Conservation (phyloP, 2,113 vertebrate species). For the Carlito syrichta region DNA sequence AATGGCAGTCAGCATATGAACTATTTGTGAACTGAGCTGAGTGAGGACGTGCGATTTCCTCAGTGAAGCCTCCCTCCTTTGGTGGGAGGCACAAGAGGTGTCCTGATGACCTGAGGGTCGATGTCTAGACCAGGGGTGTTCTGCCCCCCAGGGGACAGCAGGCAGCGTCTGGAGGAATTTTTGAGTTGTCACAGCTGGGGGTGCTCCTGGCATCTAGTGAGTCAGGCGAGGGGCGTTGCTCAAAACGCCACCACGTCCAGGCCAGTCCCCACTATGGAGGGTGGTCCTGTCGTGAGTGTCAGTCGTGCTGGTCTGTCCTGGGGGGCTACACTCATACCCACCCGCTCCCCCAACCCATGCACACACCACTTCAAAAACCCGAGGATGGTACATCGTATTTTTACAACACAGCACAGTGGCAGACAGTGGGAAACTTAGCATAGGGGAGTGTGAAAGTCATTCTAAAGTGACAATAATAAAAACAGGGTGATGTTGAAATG, state of each 20-base stretch:
- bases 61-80: too few relatives aligned
- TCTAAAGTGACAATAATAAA: background rate
- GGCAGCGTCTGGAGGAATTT: fast-evolving
- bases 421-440: background rate
- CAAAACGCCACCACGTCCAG: fast-evolving
- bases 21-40: background rate
- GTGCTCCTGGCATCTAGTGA: background rate
- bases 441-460: background rate
- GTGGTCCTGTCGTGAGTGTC: background rate
- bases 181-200: background rate
- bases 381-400: background rate
- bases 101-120: too few relatives aligned
- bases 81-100: background rate
- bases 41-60: background rate
- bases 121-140: background rate
- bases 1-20: fast-evolving
- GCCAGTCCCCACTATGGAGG: background rate
- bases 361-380: background rate
- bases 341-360: too few relatives aligned
- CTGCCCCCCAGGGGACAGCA: background rate
- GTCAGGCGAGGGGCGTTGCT: background rate
- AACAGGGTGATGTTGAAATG: background rate
- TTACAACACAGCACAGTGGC: background rate
- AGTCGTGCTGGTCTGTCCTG: fast-evolving
- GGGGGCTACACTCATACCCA: fast-evolving